Conservation (phyloP, 2,888 invertebrate species). For the Megastigmus dorsalis region DNA sequence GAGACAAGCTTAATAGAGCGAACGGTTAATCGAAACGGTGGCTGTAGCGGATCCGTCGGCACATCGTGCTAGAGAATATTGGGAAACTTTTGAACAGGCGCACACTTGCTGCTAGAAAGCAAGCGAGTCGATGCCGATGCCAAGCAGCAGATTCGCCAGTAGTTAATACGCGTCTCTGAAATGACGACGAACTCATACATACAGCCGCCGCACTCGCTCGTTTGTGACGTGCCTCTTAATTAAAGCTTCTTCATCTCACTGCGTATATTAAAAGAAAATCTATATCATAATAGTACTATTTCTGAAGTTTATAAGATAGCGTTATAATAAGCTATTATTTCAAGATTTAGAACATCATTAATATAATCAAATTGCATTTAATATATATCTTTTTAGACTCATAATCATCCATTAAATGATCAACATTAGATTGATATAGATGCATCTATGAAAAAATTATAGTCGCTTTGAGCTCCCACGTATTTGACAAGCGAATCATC, state of each 20-base stretch:
- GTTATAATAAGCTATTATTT: no score
- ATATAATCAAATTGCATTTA: no score
- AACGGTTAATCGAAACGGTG: slow-evolving; percentile 6
- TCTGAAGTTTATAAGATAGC: no score
- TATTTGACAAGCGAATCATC: no score
- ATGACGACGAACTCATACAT: neutral
- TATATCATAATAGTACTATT: no score
- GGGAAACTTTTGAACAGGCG: slow-evolving; percentile 9
- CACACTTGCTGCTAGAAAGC: neutral
- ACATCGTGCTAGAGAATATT: slow-evolving; percentile 9
- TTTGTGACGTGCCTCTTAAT: slow-evolving; percentile 8
- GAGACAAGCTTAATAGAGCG: slow-evolving; percentile 15
- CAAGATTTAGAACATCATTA: no score
- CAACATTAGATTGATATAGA: no score
- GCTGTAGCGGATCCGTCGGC: neutral
- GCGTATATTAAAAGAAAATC: no score
- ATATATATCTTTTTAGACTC: no score
- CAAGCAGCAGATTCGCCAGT: slow-evolving; percentile 1
- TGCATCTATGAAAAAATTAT: no score
- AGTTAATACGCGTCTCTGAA: slow-evolving; percentile 4
- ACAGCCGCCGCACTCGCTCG: neutral
- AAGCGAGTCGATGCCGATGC: neutral
- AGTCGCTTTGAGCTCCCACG: no score
- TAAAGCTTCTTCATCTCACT: neutral
- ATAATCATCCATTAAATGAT: no score